These are phyloP conservation scores for Mus spretus DNA, from an alignment of 2,797 vertebrate genomes.

Conservation along the genomic window DNA sequence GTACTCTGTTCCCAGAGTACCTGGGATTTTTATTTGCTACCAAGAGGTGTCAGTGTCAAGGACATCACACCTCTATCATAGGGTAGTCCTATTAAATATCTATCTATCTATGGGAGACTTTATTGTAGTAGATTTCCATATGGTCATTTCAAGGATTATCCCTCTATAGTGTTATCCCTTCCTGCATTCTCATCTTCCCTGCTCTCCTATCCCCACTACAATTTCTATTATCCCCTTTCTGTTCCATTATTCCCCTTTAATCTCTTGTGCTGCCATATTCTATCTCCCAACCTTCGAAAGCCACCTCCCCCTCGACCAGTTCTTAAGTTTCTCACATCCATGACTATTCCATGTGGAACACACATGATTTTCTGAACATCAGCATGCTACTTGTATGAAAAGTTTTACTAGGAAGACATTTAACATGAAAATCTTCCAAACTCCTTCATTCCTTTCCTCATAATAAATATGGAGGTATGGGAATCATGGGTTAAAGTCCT, in stretches of 20 bases:
- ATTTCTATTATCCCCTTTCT: not conserved
- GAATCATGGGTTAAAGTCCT: not conserved
- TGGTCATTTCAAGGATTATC: not conserved
- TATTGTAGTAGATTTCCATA: too few relatives aligned
- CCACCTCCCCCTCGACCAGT: rapidly evolving
- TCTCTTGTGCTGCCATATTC: not conserved
- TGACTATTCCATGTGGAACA: not conserved
- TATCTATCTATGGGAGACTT: not conserved
- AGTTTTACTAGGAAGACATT: not conserved
- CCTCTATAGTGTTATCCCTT: not conserved
- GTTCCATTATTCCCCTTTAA: too few relatives aligned
- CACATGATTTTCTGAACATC: not conserved
- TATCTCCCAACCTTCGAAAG: not conserved
- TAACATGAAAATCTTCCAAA: rapidly evolving
- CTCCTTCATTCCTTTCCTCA: not conserved
- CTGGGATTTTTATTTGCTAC: not conserved
- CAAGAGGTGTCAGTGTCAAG: not conserved
- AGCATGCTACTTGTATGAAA: not conserved
- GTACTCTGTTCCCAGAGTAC: not conserved
- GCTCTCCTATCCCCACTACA: not conserved
- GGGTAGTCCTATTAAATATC: not conserved
- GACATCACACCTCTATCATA: not conserved
- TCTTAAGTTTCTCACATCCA: not conserved
- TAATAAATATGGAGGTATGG: too few relatives aligned
- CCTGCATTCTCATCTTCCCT: too few relatives aligned